These are phyloP conservation scores for Sorex fumeus DNA, from an alignment of 2,113 vertebrate genomes.

Conservation along the genomic window DNA sequence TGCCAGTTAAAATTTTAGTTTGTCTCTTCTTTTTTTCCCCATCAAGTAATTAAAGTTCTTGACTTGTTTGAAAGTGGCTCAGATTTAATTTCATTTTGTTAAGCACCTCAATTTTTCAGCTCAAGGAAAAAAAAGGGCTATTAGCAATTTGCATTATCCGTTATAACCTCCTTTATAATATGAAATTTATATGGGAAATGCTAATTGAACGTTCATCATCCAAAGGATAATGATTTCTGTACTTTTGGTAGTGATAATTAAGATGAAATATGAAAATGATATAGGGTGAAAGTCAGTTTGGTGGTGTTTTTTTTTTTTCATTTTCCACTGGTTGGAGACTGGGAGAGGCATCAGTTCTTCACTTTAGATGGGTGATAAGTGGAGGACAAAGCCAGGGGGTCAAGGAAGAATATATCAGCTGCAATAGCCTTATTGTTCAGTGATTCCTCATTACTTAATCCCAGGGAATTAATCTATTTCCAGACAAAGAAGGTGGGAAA, in stretches of 20 bases:
- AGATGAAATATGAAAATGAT: conserved; percentile 91
- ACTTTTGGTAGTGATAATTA: conserved; percentile 89
- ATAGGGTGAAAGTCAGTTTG: conserved; percentile 74
- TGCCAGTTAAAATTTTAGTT: conserved; percentile 82
- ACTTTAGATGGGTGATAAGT: conserved; percentile 56
- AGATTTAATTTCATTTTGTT: conserved; percentile 91
- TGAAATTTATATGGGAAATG: conserved; percentile 91
- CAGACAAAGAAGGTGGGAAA: conserved; percentile 63
- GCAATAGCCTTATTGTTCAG: conserved; percentile 60
- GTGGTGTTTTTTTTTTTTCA: conserved; percentile 79
- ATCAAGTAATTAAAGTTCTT: conserved; percentile 90
- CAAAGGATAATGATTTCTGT: conserved; percentile 91
- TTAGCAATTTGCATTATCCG: conserved; percentile 89
- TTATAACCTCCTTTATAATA: conserved; percentile 88
- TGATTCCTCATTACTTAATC: conserved; percentile 59
- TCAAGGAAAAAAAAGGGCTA: conserved; percentile 83
- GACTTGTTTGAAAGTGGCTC: conserved; percentile 88
- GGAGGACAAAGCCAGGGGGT: conserved; percentile 11
- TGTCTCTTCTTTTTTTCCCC: conserved; percentile 69
- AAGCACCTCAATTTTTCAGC: conserved; percentile 90
- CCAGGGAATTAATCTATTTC: conserved; percentile 65
- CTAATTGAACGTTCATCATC: conserved; percentile 91
- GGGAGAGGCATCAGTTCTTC: conserved; percentile 82
- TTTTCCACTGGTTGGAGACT: conserved; percentile 82
- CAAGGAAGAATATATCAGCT: conserved; percentile 25